Base-by-base conservation (phyloP, 2,113 vertebrate species). In the Vulpes vulpes region DNA sequence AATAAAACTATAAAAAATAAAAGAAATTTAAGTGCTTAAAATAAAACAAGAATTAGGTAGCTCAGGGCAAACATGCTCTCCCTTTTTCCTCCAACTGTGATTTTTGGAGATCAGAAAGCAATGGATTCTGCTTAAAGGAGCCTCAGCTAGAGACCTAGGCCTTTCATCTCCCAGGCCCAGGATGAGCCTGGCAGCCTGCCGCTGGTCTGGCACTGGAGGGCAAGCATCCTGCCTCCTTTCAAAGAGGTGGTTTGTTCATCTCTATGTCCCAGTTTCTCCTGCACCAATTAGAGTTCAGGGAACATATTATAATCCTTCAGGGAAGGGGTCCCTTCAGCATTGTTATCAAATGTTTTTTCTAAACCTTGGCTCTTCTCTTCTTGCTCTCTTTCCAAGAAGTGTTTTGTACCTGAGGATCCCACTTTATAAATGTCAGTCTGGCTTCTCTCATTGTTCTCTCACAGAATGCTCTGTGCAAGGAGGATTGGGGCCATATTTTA, bases 361-460 rank as follows among this genome's bases (percentile, higher is more conserved):
- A 74, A 82, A 43, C 14, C 51, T 49, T 16, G 11, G 27, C 38
- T 53, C 11, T 32, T 65, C 2, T 32, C 23, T 65, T 57, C 74
- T 82, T 20, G 57, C 86, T 95, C 23, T 93, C 64, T 85, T 97
- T 96, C 86, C 82, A 96, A 96, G 94, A 95, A 43, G 49, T 0
- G 1, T 15, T 98, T 97, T 96, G n/a, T 95, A 95, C 55, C 23
- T 2, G 35, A 88, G 83, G 27, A 8, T 55, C 64, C 93, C 83
- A 60, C 90, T 73, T 95, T 94, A 87, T 95, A 81, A 92, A 92
- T 73, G 83, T 71, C 74, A 57, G 74, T 16, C 89, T 97, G 95
- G 60, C 62, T 96, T 96, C 94, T 96, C 55, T 97, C 78, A 89
- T 83, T 65, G 10, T 84, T 93, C 35, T 51, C 74, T 62, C 78